Base-by-base conservation (phyloP, 2,888 invertebrate species). In the Aspidiotus destructor region DNA sequence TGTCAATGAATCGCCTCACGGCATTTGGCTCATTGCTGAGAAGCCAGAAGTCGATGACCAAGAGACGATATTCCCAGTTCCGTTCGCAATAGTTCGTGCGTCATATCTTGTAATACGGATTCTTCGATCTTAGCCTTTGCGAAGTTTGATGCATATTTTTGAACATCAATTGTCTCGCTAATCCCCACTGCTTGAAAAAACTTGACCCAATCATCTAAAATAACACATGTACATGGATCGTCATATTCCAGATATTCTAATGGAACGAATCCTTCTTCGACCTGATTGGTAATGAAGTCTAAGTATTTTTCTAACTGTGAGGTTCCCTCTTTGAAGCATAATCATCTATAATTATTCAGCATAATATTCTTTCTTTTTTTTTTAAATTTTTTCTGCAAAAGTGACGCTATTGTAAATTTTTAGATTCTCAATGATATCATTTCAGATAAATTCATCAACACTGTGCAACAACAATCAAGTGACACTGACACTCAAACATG, bases 401-500 rank as follows among this genome's bases (percentile, higher is more conserved):
- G 28, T 28, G 2, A 28, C 5, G 5, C 5, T 3, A 28, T 28
- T 28, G 28, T 28, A 28, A 28, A 28, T 65, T 28, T 28, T 28
- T 10, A 70, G 70, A 69, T 69, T 28, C 61, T 54, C 28, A 13
- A 69, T 6, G 41, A 65, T 60, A 69, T 71, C 1, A 57, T 63
- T 5, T 70, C 68, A 0, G 70, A 70, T n/a, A 54, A 52, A 41
- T 70, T 68, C 15, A 61, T 71, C 0, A 40, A 55, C 6, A 63
- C 48, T 8, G 55, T 69, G 10, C 60, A 41, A 63, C 69, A 28
- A 5, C 61, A 57, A 16, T 69, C 69, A 15, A 54, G 17, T 0
- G 70, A 71, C 52, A n/a, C n/a, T n/a, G n/a, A n/a, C n/a, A 53
- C 81, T 0, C 75, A 75, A 44, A 92, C 92, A 0, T 85, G 72